Base-by-base conservation (phyloP, 2,113 vertebrate genomes). In the Campylomormyrus numenius region DNA sequence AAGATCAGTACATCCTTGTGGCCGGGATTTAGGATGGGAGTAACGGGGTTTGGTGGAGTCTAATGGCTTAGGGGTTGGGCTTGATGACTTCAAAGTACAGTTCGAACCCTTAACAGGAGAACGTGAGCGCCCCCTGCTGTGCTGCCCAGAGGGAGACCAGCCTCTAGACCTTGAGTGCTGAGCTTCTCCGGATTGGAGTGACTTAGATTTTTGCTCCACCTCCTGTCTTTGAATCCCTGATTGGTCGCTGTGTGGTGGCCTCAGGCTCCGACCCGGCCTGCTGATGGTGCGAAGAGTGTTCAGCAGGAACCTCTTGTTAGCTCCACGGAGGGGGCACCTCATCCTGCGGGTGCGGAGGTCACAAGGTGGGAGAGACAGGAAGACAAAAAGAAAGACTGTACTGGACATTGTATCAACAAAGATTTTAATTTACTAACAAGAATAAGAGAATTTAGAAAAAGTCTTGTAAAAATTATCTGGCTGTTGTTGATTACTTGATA, bases 241-340 rank as follows among this genome's bases (percentile, higher is more conserved):
- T 21, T 88, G 66, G 84, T 46, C 42, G 10, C 0, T 49, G 85
- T 90, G 91, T 95, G 21, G 85, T 45, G 94, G 94, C 95, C 96
- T 88, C 91, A 42, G 93, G 93, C 89, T 42, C 58, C 35, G 90
- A 13, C 46, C 91, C 88, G 96, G 94, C 0, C 97, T 94, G 92
- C 97, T 93, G 0, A 97, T 97, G 86, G 97, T 97, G 93, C 98
- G 97, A 90, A 99, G 96, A 3, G 98, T 99, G 96, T 99, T 99
- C 89, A 99, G 93, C 46, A 99, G 96, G 95, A 99, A 99, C 89
- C 98, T 97, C 93, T 99, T 99, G 95, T 99, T 99, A 91, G 98
- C 96, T 93, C 97, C 95, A 85, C 94, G 96, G 6, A 99, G 96
- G 49, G 98, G 98, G 94, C 98, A 99, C 94, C 98, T 99, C 96